phyloP scores from a whole-genome alignment of 2,888 invertebrate species.

The Zhuqinia jingwanae region DNA sequence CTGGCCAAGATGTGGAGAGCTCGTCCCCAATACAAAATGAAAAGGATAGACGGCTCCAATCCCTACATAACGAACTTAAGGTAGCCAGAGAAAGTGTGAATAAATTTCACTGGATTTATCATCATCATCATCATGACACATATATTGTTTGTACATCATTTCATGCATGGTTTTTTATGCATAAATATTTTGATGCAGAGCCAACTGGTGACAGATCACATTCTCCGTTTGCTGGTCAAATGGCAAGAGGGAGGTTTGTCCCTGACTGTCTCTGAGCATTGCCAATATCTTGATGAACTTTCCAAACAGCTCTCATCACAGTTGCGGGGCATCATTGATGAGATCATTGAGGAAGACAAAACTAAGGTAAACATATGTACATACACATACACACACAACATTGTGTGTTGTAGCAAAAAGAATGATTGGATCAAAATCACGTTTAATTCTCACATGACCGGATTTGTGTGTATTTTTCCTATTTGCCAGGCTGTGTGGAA shows the following conservation, averaged over 20 bases:
- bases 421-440: too few species aligned
- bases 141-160: too few species aligned
- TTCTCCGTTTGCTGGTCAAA: slow-evolving; percentile 84
- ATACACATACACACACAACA: too few species aligned
- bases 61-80: slow-evolving; percentile 88
- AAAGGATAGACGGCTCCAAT: slow-evolving; percentile 86
- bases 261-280: slow-evolving; percentile 83
- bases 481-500: slow-evolving; percentile 82
- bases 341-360: slow-evolving; percentile 86
- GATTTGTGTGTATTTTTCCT: too few species aligned
- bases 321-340: slow-evolving; percentile 86
- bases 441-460: too few species aligned
- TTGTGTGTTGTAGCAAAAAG: too few species aligned
- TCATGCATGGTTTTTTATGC: too few species aligned
- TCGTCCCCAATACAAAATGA: slow-evolving; percentile 84
- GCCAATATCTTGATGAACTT: slow-evolving; percentile 85
- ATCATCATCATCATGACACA: too few species aligned
- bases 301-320: slow-evolving; percentile 86
- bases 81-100: slow-evolving; percentile 81
- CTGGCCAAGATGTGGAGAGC: slow-evolving; percentile 82
- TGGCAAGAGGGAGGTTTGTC: slow-evolving; percentile 81
- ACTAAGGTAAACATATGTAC: slow-evolving; percentile 80
- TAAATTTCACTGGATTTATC: too few species aligned
- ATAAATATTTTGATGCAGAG: slow-evolving; percentile 83
- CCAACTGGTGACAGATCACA: slow-evolving; percentile 88